A percentile compares a stretch with the other conserved stretches of the same genome.
Evolutionary conservation across 1,140 invertebrate genomes (phyloP).

Genomic region (Neomicropteryx cornuta): DNA sequence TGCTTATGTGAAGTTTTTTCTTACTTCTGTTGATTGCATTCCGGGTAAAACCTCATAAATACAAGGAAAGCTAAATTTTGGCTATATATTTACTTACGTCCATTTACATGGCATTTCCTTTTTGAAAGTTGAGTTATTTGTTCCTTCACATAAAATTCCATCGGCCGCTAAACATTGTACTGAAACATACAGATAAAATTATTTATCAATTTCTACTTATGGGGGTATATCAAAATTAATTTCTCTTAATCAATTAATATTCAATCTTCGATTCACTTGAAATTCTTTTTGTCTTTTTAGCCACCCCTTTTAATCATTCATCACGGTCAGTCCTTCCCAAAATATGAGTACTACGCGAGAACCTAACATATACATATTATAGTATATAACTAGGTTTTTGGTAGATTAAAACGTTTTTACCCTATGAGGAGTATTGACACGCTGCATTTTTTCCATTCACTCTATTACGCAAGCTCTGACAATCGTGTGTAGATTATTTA

Average conservation of each 20-base stretch:
- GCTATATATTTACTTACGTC: slow-evolving; percentile 60
- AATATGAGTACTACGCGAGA: neutral
- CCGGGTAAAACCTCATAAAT: neutral
- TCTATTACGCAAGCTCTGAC: too few relatives aligned
- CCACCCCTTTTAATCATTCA: neutral
- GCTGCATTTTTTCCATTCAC: too few relatives aligned
- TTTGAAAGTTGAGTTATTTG: slow-evolving; percentile 68
- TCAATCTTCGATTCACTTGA: neutral
- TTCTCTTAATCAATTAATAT: slow-evolving; percentile 2
- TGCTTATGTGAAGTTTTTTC: too few relatives aligned
- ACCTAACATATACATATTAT: too few relatives aligned
- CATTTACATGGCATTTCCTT: slow-evolving; percentile 81
- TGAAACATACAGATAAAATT: slow-evolving; percentile 31
- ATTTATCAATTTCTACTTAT: slow-evolving; percentile 6
- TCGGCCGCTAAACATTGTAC: slow-evolving; percentile 74
- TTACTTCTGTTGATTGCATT: neutral
- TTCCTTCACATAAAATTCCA: slow-evolving; percentile 71
- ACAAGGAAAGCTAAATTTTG: neutral
- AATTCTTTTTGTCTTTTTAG: neutral
- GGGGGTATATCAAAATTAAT: slow-evolving; percentile 6
- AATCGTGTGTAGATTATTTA: too few relatives aligned
- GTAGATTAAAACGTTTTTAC: too few relatives aligned
- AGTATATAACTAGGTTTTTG: too few relatives aligned
- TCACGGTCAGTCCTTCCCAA: neutral
- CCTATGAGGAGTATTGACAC: too few relatives aligned